Evolutionary conservation across 2,113 vertebrate genomes (phyloP), one percentile per base, ranked within the genome.

Genomic region (Onychorhynchus coronatus): DNA sequence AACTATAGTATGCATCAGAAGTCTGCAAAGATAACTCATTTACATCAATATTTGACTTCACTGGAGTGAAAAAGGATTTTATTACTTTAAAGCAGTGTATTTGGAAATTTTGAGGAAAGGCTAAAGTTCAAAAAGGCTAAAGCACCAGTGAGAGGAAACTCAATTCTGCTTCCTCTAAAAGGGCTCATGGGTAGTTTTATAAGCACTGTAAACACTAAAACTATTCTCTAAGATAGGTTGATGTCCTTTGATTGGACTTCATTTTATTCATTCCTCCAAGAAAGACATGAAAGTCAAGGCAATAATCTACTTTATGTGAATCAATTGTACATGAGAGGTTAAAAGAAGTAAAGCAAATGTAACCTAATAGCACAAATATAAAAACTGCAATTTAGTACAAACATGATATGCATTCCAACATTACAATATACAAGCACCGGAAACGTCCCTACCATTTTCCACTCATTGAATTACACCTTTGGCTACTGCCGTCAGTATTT

Each of bases 61-160:
- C 23, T 46, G 25, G 59, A 75, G 39, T 85, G 79, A 91, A 75
- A 91, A 62, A 88, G 24, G 39, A 86, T 89, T 59, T 74, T 87
- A 63, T 67, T 82, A 93, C 96, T 62, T 79, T 66, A 96, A 97
- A 91, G 41, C 27, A 95, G 9, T 70, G 58, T 50, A 67, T 83
- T 86, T 94, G 22, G 65, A 96, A 95, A 91, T 85, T 93, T 59
- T 95, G 41, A 86, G 65, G 49, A 92, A 94, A 94, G 88, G 65
- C 18, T 83, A 87, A 77, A 91, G 95, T 96, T 95, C 65, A 66
- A 79, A 56, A 85, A 39, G 30, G n/a, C 73, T 50, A 83, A 50
- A 50, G 92, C 96, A 68, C 66, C 74, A 88, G 35, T 33, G 62
- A 94, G 81, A 88, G 31, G 42, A 77, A 94, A 91, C 17, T 93